A percentile compares a stretch with the other conserved stretches of the same genome.
These are phyloP conservation scores for Drosophila funebris DNA, from an alignment of 1,140 invertebrate species.

Conservation along the genomic window DNA sequence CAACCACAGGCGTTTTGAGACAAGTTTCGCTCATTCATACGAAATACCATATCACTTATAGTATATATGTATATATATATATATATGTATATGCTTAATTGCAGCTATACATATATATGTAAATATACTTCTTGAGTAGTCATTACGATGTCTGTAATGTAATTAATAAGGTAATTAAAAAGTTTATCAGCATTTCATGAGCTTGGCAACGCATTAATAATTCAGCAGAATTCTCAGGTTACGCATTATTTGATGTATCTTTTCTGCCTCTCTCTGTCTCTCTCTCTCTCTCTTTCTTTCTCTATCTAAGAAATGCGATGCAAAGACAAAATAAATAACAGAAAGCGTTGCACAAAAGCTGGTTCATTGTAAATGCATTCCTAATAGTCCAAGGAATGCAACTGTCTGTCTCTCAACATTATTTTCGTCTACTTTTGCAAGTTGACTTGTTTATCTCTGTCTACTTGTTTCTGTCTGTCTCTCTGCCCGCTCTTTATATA, in stretches of 20 bases:
- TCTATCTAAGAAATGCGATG: not conserved
- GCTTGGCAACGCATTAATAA: conserved; percentile 20
- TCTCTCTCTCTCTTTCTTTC: not conserved
- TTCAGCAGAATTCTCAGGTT: conserved; percentile 15
- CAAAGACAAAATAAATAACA: not conserved
- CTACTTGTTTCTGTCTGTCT: not conserved
- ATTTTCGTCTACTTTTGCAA: not conserved
- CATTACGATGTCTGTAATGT: conserved; percentile 15
- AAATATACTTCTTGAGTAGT: not conserved
- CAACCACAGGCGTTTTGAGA: not conserved
- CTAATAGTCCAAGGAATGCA: conserved; percentile 6
- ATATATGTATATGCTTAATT: not conserved
- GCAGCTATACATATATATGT: not conserved
- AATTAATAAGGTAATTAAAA: conserved; percentile 41
- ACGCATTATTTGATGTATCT: conserved; percentile 23
- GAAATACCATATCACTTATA: conserved; percentile 16
- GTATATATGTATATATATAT: not conserved
- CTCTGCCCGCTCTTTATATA: not conserved
- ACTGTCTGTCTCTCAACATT: not conserved
- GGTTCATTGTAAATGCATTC: conserved; percentile 5
- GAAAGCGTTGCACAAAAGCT: not conserved
- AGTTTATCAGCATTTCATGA: conserved; percentile 30
- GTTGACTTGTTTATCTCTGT: conserved; percentile 5
- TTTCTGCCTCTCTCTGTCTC: not conserved
- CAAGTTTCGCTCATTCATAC: conserved; percentile 31